A percentile compares a stretch with the other conserved stretches of the same genome.
These are phyloP conservation scores for Iphiclides podalirius DNA, from an alignment of 2,888 invertebrate genomes.

Conservation along the genomic window DNA sequence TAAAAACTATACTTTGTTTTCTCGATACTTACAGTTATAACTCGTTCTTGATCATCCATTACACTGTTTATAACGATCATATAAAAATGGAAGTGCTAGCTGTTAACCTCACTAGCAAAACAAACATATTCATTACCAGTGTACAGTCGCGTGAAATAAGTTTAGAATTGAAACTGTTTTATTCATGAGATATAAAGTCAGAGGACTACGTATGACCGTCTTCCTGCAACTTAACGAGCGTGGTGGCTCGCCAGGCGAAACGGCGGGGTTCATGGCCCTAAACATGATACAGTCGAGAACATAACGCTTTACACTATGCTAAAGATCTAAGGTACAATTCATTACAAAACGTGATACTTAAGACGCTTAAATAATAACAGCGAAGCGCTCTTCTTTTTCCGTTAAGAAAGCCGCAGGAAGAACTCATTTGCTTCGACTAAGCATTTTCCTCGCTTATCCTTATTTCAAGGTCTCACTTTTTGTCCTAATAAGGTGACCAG, in stretches of 20 bases:
- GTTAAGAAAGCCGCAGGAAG: too few species aligned
- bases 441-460: too few species aligned
- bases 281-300: neutral
- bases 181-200: conserved; percentile 20
- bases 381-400: too few species aligned
- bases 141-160: conserved; percentile 5
- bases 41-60: neutral
- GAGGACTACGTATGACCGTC: conserved; percentile 17
- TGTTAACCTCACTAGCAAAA: neutral
- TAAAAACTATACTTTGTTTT: too few species aligned
- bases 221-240: conserved; percentile 34
- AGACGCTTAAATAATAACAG: too few species aligned
- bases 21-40: too few species aligned
- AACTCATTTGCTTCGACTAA: too few species aligned
- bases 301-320: neutral
- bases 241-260: conserved; percentile 35
- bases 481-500: too few species aligned
- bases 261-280: conserved; percentile 36
- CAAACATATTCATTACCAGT: neutral
- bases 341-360: too few species aligned
- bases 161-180: neutral
- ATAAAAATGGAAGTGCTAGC: neutral
- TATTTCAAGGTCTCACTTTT: too few species aligned
- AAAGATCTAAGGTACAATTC: too few species aligned
- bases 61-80: neutral